A percentile compares a stretch with the other conserved stretches of the same genome.
phyloP scores from a whole-genome alignment of 2,113 vertebrate species.

The Mustelus asterias region DNA sequence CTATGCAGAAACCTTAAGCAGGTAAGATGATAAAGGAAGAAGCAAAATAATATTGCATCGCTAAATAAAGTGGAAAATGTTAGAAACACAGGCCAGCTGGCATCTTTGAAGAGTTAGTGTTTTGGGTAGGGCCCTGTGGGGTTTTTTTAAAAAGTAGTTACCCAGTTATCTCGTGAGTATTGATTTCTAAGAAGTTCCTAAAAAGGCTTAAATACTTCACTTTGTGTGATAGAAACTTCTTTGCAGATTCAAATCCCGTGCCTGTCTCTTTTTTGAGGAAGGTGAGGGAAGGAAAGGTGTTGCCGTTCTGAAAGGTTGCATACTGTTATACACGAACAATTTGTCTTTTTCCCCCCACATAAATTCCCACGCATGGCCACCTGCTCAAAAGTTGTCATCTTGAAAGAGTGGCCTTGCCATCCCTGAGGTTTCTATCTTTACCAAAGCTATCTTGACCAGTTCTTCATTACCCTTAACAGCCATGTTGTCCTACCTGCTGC shows the following conservation, averaged over 20 bases:
- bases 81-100: not conserved
- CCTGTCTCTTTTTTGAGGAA: not conserved
- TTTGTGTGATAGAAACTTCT: not conserved
- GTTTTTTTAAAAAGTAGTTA: not conserved
- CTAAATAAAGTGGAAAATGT: not conserved
- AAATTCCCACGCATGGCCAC: not conserved
- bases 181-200: not conserved
- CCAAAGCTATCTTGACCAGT: not conserved
- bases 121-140: not conserved
- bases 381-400: not conserved
- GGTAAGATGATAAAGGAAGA: conserved; percentile 58
- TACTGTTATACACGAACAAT: not conserved
- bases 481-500: not conserved
- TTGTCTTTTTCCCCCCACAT: not conserved
- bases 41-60: not conserved
- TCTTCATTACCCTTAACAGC: not conserved
- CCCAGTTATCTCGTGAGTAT: not conserved
- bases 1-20: conserved; percentile 81
- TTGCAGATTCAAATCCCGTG: no score
- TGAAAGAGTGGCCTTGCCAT: not conserved
- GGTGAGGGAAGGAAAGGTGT: not conserved
- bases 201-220: not conserved
- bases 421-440: not conserved
- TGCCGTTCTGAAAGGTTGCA: not conserved
- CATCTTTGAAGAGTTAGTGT: not conserved